A percentile compares a stretch with the other conserved stretches of the same genome.
Conservation (phyloP, 2,888 invertebrate genomes). For the Calameuta pallipes region DNA sequence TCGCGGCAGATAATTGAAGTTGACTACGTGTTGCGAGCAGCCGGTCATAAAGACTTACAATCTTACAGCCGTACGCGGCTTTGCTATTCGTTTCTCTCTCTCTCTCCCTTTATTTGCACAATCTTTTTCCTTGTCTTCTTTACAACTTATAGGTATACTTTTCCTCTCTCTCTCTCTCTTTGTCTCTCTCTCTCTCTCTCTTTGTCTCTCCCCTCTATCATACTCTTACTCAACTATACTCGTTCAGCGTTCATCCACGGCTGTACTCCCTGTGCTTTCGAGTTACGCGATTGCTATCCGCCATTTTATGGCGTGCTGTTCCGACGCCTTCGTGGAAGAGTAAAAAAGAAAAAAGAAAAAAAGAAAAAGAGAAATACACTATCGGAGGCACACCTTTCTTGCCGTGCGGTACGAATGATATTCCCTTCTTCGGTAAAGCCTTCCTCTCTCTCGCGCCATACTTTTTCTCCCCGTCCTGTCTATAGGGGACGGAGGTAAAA, state of each 20-base stretch:
- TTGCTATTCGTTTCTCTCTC: background rate
- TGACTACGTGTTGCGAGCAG: slow-evolving; percentile 3
- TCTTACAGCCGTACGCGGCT: background rate
- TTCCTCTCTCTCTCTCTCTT: background rate
- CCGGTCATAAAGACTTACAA: background rate
- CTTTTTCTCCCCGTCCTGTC: background rate
- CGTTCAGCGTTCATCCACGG: background rate
- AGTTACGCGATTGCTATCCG: background rate
- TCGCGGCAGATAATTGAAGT: slow-evolving; percentile 14
- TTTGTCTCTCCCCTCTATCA: background rate
- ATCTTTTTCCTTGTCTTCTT: background rate
- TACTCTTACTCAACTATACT: background rate
- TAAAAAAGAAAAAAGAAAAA: background rate
- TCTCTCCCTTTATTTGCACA: background rate
- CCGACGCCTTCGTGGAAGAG: background rate
- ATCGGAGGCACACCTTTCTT: background rate
- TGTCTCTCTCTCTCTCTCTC: background rate
- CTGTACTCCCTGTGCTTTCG: background rate
- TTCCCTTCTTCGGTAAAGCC: background rate
- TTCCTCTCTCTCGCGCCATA: background rate
- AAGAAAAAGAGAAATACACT: background rate
- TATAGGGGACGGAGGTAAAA: background rate
- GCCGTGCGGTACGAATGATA: background rate
- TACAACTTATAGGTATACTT: too few species aligned
- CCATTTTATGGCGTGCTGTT: background rate